Conservation (phyloP, 2,797 vertebrate genomes). For the Centropyge bicolor region DNA sequence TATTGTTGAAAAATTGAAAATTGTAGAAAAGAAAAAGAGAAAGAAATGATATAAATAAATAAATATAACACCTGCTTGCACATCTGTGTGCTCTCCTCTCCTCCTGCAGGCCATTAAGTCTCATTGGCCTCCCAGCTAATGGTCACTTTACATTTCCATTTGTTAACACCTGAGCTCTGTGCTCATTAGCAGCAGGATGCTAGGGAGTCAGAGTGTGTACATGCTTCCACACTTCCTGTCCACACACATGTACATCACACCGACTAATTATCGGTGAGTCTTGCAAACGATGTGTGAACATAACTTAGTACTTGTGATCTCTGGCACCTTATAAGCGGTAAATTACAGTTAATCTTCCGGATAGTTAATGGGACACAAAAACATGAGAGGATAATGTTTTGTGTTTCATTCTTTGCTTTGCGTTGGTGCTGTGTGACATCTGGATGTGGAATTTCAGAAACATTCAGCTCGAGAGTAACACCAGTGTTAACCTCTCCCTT, state of each 20-base stretch:
- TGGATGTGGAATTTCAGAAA: not conserved
- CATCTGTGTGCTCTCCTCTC: constrained; percentile 33
- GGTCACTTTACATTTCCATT: constrained; percentile 39
- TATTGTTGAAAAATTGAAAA: no score
- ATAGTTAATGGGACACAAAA: not conserved
- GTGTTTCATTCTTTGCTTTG: not conserved
- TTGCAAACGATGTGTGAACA: constrained; percentile 34
- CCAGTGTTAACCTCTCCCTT: not conserved
- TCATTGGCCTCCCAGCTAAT: constrained; percentile 21
- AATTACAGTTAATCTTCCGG: constrained; percentile 17
- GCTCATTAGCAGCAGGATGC: constrained; percentile 53
- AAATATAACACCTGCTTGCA: constrained; percentile 14
- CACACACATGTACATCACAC: constrained; percentile 30
- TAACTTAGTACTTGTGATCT: constrained; percentile 16
- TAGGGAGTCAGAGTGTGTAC: constrained; percentile 9
- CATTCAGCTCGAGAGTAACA: not conserved
- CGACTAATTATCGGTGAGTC: constrained; percentile 38
- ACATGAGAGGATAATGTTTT: not conserved
- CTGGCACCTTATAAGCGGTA: constrained; percentile 32
- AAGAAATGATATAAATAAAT: not conserved
- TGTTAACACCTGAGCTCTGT: constrained; percentile 52
- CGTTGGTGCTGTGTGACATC: not conserved
- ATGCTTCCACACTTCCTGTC: constrained; percentile 35
- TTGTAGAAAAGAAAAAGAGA: not conserved
- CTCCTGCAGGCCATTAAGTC: constrained; percentile 20